phyloP scores from a whole-genome alignment of 2,888 invertebrate genomes.

The Nomada lathburiana region DNA sequence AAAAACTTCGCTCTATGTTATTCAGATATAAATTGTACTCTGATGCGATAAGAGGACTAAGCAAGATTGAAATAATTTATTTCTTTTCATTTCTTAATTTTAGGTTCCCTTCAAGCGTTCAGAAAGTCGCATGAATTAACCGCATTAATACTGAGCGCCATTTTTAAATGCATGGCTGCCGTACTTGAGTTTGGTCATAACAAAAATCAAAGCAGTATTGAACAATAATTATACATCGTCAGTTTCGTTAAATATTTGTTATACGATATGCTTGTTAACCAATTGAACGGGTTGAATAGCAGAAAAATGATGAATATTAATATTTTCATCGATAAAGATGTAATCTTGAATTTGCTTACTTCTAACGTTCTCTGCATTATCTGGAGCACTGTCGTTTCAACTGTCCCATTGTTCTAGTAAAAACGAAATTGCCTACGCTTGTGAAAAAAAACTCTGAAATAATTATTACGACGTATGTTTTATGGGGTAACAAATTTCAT shows the following conservation, averaged over 20 bases:
- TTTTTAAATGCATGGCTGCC: conserved; percentile 11
- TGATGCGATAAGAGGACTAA: not conserved
- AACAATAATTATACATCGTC: not conserved
- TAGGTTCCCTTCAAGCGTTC: not conserved
- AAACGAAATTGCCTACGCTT: not conserved
- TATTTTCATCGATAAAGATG: not conserved
- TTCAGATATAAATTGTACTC: not conserved
- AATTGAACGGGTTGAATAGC: not conserved
- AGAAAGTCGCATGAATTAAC: not conserved
- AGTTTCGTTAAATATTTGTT: not conserved
- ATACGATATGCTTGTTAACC: not conserved
- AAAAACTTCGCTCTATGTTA: not conserved
- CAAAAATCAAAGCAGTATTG: not conserved
- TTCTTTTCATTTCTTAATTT: not conserved
- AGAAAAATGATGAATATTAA: not conserved
- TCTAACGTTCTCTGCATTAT: not conserved
- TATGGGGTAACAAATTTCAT: not conserved
- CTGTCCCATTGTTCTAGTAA: not conserved
- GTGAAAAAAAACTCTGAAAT: not conserved
- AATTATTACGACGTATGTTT: not conserved
- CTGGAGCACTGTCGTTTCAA: not conserved
- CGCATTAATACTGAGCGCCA: conserved; percentile 19
- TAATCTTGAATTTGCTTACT: not conserved
- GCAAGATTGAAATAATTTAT: not conserved
- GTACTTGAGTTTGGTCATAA: not conserved